Conservation (phyloP, 2,797 vertebrate species). For the Ctenopoma kingsleyae region DNA sequence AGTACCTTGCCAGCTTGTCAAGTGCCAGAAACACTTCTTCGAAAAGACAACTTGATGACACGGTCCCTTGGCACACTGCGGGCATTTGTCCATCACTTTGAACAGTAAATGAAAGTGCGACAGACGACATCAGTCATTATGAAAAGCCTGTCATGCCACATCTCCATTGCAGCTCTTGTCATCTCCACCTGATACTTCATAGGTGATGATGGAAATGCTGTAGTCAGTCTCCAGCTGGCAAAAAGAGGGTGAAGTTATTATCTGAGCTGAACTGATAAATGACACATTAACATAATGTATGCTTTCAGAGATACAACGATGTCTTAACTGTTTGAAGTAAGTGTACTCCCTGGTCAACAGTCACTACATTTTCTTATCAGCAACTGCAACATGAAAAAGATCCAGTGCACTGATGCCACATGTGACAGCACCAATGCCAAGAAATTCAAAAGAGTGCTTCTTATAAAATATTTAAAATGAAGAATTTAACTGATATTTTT, state of each 20-base stretch:
- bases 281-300: conserved; percentile 17
- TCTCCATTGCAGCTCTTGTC: conserved; percentile 42
- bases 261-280: conserved; percentile 41
- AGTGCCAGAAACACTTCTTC: conserved; percentile 66
- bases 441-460: background rate
- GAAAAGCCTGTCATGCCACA: conserved; percentile 55
- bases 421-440: background rate
- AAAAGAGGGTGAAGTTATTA: conserved; percentile 18
- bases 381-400: conserved; percentile 25
- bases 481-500: background rate
- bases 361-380: conserved; percentile 17
- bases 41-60: conserved; percentile 72
- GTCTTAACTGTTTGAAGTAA: conserved; percentile 20
- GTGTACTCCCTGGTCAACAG: conserved; percentile 11
- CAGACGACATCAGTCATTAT: conserved; percentile 71
- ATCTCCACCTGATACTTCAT: conserved; percentile 41
- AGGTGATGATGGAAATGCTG: conserved; percentile 43
- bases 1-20: conserved; percentile 57
- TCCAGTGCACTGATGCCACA: conserved; percentile 8
- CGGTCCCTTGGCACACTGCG: conserved; percentile 50
- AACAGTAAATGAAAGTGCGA: conserved; percentile 73
- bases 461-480: background rate
- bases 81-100: conserved; percentile 75
- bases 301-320: conserved; percentile 17
- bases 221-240: conserved; percentile 29